Conservation (phyloP, 2,797 vertebrate genomes). For the Amniataba percoides region DNA sequence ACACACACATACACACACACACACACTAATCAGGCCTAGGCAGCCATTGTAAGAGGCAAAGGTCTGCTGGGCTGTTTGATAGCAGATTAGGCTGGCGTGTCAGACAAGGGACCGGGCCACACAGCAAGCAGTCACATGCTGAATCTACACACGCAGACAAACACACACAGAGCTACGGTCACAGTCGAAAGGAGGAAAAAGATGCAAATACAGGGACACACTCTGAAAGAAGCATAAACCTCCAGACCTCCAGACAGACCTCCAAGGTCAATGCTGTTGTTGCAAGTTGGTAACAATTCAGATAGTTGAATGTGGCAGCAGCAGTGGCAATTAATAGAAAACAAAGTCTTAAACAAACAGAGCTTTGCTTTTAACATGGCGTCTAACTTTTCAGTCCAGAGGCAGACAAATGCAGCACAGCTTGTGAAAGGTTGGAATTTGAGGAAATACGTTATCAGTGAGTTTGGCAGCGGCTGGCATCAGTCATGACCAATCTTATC, state of each 20-base stretch:
- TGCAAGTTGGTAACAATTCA: slow-evolving; percentile 6
- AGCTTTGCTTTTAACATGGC: not conserved
- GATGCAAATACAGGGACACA: not conserved
- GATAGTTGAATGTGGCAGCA: not conserved
- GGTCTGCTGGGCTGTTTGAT: slow-evolving; percentile 74
- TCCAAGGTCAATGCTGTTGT: slow-evolving; percentile 24
- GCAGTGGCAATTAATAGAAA: slow-evolving; percentile 34
- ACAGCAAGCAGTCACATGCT: slow-evolving; percentile 77
- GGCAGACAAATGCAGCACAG: slow-evolving; percentile 15
- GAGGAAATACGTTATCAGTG: slow-evolving; percentile 42
- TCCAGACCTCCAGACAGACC: slow-evolving; percentile 32
- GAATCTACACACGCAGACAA: slow-evolving; percentile 29
- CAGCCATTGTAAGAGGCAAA: slow-evolving; percentile 64
- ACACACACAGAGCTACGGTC: slow-evolving; percentile 1
- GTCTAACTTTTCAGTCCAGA: slow-evolving; percentile 21
- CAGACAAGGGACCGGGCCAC: slow-evolving; percentile 68
- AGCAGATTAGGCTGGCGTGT: slow-evolving; percentile 74
- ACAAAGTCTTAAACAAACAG: not conserved
- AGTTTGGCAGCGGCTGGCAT: slow-evolving; percentile 47
- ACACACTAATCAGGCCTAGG: slow-evolving; percentile 63
- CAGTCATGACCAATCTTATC: slow-evolving; percentile 68
- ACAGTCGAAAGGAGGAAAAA: slow-evolving; percentile 15
- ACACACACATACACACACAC: slow-evolving; percentile 42
- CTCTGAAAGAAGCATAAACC: slow-evolving; percentile 27
- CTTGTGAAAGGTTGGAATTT: slow-evolving; percentile 25